Evolutionary conservation across 2,888 invertebrate species (phyloP).

Genomic region (Sinotaia quadrata): DNA sequence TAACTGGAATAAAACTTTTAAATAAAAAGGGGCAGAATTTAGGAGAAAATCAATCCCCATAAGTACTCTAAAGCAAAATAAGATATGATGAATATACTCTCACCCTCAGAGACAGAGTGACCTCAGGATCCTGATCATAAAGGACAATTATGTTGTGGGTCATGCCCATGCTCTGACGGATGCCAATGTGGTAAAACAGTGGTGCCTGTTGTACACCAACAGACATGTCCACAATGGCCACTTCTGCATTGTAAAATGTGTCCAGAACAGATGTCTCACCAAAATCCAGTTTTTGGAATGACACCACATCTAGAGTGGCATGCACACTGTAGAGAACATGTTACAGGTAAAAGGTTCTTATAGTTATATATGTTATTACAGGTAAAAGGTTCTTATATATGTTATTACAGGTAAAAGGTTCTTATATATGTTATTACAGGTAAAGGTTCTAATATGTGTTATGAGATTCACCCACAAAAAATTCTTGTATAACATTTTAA

Average conservation of each 20-base stretch:
- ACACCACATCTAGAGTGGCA: conserved; percentile 60
- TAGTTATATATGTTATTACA: too few species aligned
- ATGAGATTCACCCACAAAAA: too few species aligned
- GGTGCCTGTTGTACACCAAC: conserved; percentile 89
- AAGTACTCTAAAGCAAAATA: too few species aligned
- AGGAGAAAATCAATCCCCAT: too few species aligned
- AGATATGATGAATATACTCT: too few species aligned
- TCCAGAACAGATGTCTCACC: conserved; percentile 96
- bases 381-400: background rate
- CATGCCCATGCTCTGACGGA: conserved; percentile 97
- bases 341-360: background rate
- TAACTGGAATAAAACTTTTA: too few species aligned
- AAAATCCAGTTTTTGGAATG: conserved; percentile 95
- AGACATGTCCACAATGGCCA: conserved; percentile 95
- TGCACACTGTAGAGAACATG: conserved; percentile 63
- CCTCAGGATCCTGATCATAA: conserved; percentile 84
- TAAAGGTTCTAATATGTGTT: too few species aligned
- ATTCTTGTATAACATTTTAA: too few species aligned
- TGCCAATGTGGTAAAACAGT: conserved; percentile 95
- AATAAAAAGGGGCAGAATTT: too few species aligned
- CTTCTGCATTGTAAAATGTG: conserved; percentile 98
- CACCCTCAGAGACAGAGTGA: conserved; percentile 90
- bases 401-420: background rate
- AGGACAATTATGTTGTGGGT: conserved; percentile 83
- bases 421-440: background rate